Conservation (phyloP, 1,140 invertebrate genomes). For the Lepidotrigona ventralis region DNA sequence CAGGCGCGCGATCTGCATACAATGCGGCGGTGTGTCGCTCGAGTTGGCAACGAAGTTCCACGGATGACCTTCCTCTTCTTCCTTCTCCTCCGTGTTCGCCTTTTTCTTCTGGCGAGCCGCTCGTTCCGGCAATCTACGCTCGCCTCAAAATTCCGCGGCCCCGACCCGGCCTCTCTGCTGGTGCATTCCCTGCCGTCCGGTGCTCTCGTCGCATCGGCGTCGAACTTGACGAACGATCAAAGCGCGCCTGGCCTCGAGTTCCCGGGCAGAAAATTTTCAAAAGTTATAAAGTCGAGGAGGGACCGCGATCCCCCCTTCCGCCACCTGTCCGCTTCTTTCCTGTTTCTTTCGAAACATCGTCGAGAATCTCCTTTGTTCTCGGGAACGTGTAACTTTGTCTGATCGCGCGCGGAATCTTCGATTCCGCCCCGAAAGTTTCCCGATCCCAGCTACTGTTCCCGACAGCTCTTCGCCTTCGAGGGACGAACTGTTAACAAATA, state of each 20-base stretch:
- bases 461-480: neutral
- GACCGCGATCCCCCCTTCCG: too few relatives aligned
- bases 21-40: conserved; percentile 63
- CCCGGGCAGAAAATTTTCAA: neutral
- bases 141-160: conserved; percentile 41
- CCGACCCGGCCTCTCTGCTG: neutral
- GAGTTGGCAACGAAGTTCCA: conserved; percentile 57
- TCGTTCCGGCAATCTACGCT: conserved; percentile 41
- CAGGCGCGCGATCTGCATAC: conserved; percentile 67
- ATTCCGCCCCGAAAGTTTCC: neutral
- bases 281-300: neutral
- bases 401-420: neutral
- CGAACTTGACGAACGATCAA: conserved; percentile 32
- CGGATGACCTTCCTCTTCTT: conserved; percentile 56
- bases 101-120: conserved; percentile 47
- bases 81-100: conserved; percentile 29
- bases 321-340: neutral
- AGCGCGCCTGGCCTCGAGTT: neutral
- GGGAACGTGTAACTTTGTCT: neutral
- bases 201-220: conserved; percentile 13
- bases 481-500: neutral
- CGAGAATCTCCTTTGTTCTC: conserved; percentile 8
- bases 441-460: neutral
- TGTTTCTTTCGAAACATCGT: neutral
- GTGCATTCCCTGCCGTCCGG: conserved; percentile 27